Base-by-base conservation (phyloP, 2,888 invertebrate genomes). In the Hylaea fasciaria region DNA sequence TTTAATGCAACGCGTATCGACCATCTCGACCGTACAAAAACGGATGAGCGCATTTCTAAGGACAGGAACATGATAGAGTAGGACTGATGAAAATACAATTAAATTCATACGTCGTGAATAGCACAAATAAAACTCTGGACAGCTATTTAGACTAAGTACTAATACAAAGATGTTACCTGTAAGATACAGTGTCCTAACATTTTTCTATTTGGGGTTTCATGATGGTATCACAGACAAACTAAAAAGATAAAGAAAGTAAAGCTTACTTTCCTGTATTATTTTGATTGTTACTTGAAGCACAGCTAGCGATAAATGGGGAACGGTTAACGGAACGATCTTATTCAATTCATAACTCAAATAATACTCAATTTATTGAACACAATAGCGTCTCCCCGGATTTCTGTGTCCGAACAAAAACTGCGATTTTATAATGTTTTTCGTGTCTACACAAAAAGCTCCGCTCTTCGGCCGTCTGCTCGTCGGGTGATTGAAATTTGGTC, bases 391-490 rank as follows among this genome's bases (percentile, higher is more conserved):
- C 79, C 50, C 69, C 56, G 43, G 40, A 57, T 56, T 49, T 52
- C 57, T 28, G 22, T 66, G 67, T 70, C 41, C 62, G 29, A 14
- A 58, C 70, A 84, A 85, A 83, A 84, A 81, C 67, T 57, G 72
- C 70, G 69, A 80, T 78, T 83, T 80, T 82, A 76, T 80, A 70
- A 81, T 72, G 78, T 80, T 85, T 83, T 84, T 83, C 43, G 78
- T 79, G 74, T 70, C 72, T 62, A 56, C 72, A 77, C 73, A 86
- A 85, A 85, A 85, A 82, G 71, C 64, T 16, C 11, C n/a, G 1
- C 70, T 72, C 73, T 76, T 70, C 69, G 57, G 62, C 58, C 64
- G 63, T 69, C 67, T 65, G 80, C 72, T 37, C 13, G 17, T 22
- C 17, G 37, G 73, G 68, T 80, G 83, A 85, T 86, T 83, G 80